Percentiles rank a stretch among this genome's conserved stretches.
Evolutionary conservation across 1,140 invertebrate genomes (phyloP).

Genomic region (Meloidogyne chitwoodi): DNA sequence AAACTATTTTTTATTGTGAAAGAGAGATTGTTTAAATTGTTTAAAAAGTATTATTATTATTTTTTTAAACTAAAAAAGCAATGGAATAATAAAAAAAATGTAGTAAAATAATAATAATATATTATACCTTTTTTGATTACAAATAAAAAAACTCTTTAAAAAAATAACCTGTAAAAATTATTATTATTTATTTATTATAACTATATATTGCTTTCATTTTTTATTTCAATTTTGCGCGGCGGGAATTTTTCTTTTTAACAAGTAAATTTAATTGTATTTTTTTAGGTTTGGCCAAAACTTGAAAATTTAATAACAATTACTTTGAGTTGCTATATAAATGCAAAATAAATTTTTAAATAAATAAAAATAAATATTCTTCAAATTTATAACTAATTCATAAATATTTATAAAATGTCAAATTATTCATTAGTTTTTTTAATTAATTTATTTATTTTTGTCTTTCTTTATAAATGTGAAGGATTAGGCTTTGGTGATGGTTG

Average conservation of each 20-base stretch:
- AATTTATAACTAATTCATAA: too few relatives aligned
- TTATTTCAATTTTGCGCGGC: background rate
- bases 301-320: background rate
- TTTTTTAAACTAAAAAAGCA: too few relatives aligned
- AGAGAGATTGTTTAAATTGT: too few relatives aligned
- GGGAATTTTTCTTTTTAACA: background rate
- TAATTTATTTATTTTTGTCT: background rate
- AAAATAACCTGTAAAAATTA: too few relatives aligned
- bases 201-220: background rate
- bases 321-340: background rate
- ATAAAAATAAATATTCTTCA: too few relatives aligned
- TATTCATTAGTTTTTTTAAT: background rate
- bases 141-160: too few relatives aligned
- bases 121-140: too few relatives aligned
- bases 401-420: background rate
- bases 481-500: background rate
- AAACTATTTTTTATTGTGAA: too few relatives aligned
- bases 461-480: background rate
- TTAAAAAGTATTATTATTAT: too few relatives aligned
- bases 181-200: too few relatives aligned
- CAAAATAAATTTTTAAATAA: background rate
- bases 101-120: too few relatives aligned
- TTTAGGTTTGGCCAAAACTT: background rate
- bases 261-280: background rate
- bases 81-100: too few relatives aligned